Evolutionary conservation across 2,888 invertebrate species (phyloP).

Genomic region (Scaeva pyrastri): DNA sequence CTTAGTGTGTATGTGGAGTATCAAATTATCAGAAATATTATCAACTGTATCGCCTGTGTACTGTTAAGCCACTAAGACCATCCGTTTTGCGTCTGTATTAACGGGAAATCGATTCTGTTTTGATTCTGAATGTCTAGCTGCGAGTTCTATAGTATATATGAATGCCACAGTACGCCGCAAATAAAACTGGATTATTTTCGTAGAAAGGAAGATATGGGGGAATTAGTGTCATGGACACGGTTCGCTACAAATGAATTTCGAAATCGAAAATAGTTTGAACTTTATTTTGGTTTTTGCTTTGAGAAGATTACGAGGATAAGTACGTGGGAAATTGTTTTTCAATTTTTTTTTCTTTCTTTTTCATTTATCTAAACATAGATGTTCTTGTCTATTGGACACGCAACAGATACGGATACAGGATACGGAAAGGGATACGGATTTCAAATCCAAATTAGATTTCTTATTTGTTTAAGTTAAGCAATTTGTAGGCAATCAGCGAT

Average conservation of each 20-base stretch:
- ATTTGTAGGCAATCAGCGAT: too few species aligned
- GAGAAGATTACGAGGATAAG: not conserved
- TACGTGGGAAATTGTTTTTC: not conserved
- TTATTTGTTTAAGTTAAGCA: too few species aligned
- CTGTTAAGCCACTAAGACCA: constrained; percentile 51
- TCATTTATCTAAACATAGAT: too few species aligned
- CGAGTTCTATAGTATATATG: not conserved
- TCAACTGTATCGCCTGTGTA: constrained; percentile 30
- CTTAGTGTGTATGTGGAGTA: constrained; percentile 44
- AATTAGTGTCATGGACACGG: constrained; percentile 22
- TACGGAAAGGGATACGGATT: too few species aligned
- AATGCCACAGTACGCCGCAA: constrained; percentile 2
- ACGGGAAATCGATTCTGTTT: constrained; percentile 49
- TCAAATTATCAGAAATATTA: constrained; percentile 63
- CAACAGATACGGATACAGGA: too few species aligned
- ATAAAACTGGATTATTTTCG: constrained; percentile 28
- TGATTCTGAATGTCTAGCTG: not conserved
- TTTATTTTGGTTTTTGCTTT: constrained; percentile 32
- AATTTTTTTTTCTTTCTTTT: not conserved
- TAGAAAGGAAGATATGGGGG: not conserved
- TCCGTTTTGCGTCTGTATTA: constrained; percentile 43
- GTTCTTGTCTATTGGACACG: not conserved
- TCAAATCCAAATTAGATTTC: too few species aligned
- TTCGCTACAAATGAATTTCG: constrained; percentile 7
- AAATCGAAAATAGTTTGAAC: constrained; percentile 50